Evolutionary conservation across 2,797 vertebrate species (phyloP).

Genomic region (Heliangelus exortis): DNA sequence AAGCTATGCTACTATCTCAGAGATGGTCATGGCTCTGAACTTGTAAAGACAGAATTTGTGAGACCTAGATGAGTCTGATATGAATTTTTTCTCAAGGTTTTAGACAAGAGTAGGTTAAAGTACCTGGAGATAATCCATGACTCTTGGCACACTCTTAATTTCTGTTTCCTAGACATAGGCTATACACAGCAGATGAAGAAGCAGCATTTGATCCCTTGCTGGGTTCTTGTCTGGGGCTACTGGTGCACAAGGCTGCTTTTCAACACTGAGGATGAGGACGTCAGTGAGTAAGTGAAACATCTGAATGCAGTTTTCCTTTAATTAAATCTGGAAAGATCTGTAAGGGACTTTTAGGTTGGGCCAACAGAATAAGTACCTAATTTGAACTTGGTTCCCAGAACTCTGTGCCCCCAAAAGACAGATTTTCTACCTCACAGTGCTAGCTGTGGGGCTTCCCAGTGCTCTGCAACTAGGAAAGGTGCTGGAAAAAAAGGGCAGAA

Average conservation of each 20-base stretch:
- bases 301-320: background rate
- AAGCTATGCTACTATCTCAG: background rate
- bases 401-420: background rate
- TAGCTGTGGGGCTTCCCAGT: background rate
- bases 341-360: background rate
- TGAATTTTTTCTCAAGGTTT: background rate
- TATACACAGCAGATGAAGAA: background rate
- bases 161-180: background rate
- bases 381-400: background rate
- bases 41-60: background rate
- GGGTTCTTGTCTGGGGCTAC: background rate
- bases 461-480: background rate
- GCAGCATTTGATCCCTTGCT: background rate
- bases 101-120: background rate
- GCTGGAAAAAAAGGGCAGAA: background rate
- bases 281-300: background rate
- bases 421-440: background rate
- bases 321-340: background rate
- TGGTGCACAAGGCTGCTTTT: background rate
- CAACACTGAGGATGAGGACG: background rate
- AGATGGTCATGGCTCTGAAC: background rate
- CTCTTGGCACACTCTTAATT: background rate
- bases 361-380: background rate
- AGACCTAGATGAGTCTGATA: background rate
- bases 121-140: background rate